A percentile compares a stretch with the other conserved stretches of the same genome.
Conservation (phyloP, 2,888 invertebrate species). For the Baccha elongata region DNA sequence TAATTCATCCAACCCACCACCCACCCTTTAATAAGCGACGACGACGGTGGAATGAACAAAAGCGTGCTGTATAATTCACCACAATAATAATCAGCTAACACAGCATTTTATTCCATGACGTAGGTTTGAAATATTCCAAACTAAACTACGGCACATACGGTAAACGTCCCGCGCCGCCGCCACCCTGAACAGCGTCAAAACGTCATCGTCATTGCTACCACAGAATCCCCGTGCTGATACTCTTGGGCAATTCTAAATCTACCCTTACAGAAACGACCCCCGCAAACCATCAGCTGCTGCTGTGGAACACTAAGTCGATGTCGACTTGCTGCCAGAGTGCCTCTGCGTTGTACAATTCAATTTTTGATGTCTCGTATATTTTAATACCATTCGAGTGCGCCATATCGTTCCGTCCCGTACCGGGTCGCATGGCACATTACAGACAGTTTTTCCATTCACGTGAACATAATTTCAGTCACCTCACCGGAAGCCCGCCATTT, state of each 20-base stretch:
- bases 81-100: slow-evolving; percentile 68
- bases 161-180: slow-evolving; percentile 12
- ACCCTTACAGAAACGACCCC: slow-evolving; percentile 14
- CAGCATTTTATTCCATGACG: slow-evolving; percentile 56
- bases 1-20: slow-evolving; percentile 22
- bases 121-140: slow-evolving; percentile 36
- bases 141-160: slow-evolving; percentile 15
- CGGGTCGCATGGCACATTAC: slow-evolving; percentile 39
- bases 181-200: slow-evolving; percentile 37
- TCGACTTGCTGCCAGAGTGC: slow-evolving; percentile 3
- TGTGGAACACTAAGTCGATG: slow-evolving; percentile 31
- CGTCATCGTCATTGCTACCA: slow-evolving; percentile 34
- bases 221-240: neutral
- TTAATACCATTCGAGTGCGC: slow-evolving; percentile 61
- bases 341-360: slow-evolving; percentile 57
- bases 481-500: slow-evolving; percentile 52
- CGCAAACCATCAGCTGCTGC: slow-evolving; percentile 42
- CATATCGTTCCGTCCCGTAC: slow-evolving; percentile 3
- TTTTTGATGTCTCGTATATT: slow-evolving; percentile 72
- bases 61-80: slow-evolving; percentile 64
- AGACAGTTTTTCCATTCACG: slow-evolving; percentile 52
- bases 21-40: neutral
- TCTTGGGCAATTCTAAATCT: slow-evolving; percentile 42
- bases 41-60: slow-evolving; percentile 21
- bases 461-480: slow-evolving; percentile 65